Evolutionary conservation across 2,888 invertebrate genomes (phyloP), one percentile per base, ranked within the genome.

Genomic region (Cyrtodaria siliqua): DNA sequence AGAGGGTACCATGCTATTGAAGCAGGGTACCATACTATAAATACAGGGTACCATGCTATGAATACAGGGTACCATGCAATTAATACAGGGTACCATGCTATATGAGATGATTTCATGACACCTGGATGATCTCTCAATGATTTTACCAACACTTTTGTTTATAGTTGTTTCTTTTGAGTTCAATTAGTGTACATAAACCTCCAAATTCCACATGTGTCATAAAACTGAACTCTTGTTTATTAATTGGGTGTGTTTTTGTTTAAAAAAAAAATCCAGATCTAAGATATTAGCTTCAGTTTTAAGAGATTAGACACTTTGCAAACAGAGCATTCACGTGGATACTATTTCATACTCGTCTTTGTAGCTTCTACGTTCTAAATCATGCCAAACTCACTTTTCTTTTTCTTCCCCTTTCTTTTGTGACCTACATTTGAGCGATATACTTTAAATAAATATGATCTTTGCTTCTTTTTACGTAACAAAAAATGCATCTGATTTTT

Each of bases 321-420:
- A 53, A 53, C 16, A 53, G 27, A 6, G 14, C 53, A 53, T 53
- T 53, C 53, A 20, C 24, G 23, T 60, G 60, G 27, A 60, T 60
- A 24, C 33, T 60, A 40, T 44, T 44, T 20, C 20, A 20, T 44
- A 44, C 44, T 18, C 8, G 44, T 62, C 56, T 66, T 52, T 23
- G 49, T 49, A 61, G 55, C 64, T 59, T 69, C 74, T 74, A 74
- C 44, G 56, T 18, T 69, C 74, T 75, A 79, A 55, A 27, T 52
- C 79, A 79, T 79, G 75, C 79, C 63, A 71, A 55, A 85, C 85
- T 85, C 83, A 85, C 85, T 73, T 66, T 85, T 85, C 75, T 82
- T 82, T 80, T 79, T 78, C 79, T 79, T 83, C 50, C 83, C 81
- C 49, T 81, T 81, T 59, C 68, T 60, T 63, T 66, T 74, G 24